phyloP scores from a whole-genome alignment of 2,888 invertebrate genomes.

The Drosophila percnosoma region DNA sequence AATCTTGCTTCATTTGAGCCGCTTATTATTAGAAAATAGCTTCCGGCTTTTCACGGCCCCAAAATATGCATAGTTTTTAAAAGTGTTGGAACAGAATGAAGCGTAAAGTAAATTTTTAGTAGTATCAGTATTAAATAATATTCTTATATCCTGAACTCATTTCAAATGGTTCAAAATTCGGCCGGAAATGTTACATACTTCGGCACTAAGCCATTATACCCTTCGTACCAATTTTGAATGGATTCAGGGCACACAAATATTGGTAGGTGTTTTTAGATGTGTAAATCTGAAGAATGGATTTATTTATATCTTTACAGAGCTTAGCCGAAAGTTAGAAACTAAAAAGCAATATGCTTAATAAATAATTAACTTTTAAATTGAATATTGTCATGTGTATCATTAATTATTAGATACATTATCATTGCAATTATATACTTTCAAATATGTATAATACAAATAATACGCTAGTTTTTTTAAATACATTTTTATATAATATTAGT shows the following conservation, averaged over 20 bases:
- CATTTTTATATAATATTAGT: not conserved
- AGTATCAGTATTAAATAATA: not conserved
- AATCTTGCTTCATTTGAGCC: not conserved
- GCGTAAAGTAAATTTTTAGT: not conserved
- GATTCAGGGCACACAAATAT: not conserved
- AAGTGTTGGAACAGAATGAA: not conserved
- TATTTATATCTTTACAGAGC: not conserved
- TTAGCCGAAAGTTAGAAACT: not conserved
- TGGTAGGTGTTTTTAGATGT: not conserved
- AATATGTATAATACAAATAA: not conserved
- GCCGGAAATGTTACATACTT: not conserved
- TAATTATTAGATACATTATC: not conserved
- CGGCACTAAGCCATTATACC: not conserved
- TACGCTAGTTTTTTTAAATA: not conserved
- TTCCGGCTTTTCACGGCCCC: not conserved
- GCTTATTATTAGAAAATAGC: not conserved
- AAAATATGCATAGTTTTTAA: not conserved
- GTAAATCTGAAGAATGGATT: not conserved
- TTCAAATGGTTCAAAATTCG: no score
- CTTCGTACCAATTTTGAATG: not conserved
- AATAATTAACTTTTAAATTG: not conserved
- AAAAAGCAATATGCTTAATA: not conserved
- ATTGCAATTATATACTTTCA: not conserved
- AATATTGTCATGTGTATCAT: not conserved
- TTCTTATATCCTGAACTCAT: no score